Base-by-base conservation (phyloP, 30 jellyfish, hydroid and myxozoan genomes). In the Pelagia noctiluca region DNA sequence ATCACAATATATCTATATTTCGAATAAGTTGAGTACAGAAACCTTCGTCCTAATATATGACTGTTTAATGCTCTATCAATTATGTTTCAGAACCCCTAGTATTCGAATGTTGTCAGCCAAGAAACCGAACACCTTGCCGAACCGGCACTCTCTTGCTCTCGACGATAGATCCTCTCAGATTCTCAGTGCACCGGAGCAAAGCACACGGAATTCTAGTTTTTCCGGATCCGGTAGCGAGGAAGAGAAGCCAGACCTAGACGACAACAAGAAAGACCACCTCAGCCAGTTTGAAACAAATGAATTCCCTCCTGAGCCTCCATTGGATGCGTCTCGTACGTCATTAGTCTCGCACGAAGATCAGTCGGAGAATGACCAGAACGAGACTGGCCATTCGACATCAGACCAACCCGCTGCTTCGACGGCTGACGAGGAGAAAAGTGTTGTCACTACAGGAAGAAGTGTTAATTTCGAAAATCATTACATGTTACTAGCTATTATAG, bases 51-150 rank as follows among this genome's bases (percentile, higher is more conserved):
- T n/a, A n/a, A n/a, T n/a, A n/a, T n/a, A n/a, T n/a, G n/a, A n/a
- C n/a, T n/a, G n/a, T n/a, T n/a, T n/a, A n/a, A n/a, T n/a, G n/a
- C n/a, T n/a, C n/a, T n/a, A n/a, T n/a, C n/a, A n/a, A n/a, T n/a
- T n/a, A n/a, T n/a, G n/a, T n/a, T n/a, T n/a, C n/a, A 88, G 97
- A 49, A 79, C 97, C 50, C 93, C 97, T 13, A 88, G 97, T 77
- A 80, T 87, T 22, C 88, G 96, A 33, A 67, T 87, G 91, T 24
- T 78, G 52, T 13, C 84, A 22, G 35, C 88, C 12, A 82, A 82
- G 71, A 84, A 84, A 34, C 46, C 88, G 37, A 75, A 84, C 61
- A 60, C 75, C 13, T 82, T 65, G 33, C 88, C 81, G 37, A 82
- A 86, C 53, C 88, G 95, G 19, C 64, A 73, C 24, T 84, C 95